A percentile compares a stretch with the other conserved stretches of the same genome.
These are phyloP conservation scores for Sthenelais limicola DNA, from an alignment of 2,888 invertebrate species.

Conservation along the genomic window DNA sequence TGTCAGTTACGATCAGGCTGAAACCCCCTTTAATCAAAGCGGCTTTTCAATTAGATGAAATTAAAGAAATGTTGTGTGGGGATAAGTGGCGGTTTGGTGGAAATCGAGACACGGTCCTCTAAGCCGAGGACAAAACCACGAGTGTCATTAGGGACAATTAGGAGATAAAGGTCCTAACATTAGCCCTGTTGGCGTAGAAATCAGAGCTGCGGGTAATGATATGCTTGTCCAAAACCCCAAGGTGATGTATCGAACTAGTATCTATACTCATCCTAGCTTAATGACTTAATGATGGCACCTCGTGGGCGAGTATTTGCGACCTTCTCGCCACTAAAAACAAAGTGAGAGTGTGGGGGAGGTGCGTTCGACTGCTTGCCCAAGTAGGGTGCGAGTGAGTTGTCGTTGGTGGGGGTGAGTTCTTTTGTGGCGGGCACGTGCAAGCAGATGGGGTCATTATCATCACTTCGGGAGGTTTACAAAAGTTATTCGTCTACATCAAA, in stretches of 20 bases:
- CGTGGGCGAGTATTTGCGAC: neutral
- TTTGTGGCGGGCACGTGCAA: slow-evolving; percentile 16
- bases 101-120: slow-evolving; percentile 13
- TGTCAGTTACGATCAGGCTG: too few species aligned
- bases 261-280: neutral
- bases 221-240: too few species aligned
- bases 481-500: too few species aligned
- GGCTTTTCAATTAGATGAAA: slow-evolving; percentile 36
- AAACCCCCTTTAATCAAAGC: too few species aligned
- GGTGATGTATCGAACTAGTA: slow-evolving; percentile 8
- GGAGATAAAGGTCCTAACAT: too few species aligned
- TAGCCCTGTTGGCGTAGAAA: too few species aligned
- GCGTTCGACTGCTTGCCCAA: neutral
- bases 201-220: too few species aligned
- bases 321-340: slow-evolving; percentile 28
- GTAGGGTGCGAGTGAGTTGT: neutral
- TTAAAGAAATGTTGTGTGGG: slow-evolving; percentile 21
- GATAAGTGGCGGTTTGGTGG: slow-evolving; percentile 5
- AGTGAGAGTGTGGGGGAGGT: neutral
- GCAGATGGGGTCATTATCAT: too few species aligned
- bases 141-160: too few species aligned
- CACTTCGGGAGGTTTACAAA: too few species aligned
- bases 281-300: slow-evolving; percentile 31
- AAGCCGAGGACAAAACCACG: too few species aligned
- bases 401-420: neutral